phyloP scores from a whole-genome alignment of 2,888 invertebrate species.

The Tipula unca region DNA sequence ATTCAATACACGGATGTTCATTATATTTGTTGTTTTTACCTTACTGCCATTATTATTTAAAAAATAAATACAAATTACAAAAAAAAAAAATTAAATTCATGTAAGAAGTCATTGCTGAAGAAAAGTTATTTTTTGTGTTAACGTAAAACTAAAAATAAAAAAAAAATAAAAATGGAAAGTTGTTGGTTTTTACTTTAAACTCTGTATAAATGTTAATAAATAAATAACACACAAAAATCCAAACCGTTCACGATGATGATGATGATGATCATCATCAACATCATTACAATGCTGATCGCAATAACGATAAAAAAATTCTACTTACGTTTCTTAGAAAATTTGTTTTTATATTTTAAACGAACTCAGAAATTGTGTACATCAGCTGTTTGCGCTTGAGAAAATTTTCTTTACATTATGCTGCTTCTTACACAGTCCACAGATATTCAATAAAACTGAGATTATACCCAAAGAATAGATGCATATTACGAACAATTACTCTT shows the following conservation, averaged over 20 bases:
- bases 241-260: neutral
- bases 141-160: too few relatives aligned
- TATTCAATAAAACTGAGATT: neutral
- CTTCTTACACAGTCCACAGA: neutral
- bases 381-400: neutral
- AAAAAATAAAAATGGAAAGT: neutral
- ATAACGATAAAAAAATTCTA: neutral
- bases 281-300: neutral
- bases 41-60: neutral
- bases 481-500: neutral
- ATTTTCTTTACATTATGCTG: neutral
- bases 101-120: constrained; percentile 8
- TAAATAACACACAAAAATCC: neutral
- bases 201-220: constrained; percentile 1
- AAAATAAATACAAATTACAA: too few relatives aligned
- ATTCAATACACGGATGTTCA: neutral
- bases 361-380: neutral
- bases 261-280: neutral
- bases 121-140: neutral
- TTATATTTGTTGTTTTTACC: neutral
- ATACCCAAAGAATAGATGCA: too few relatives aligned
- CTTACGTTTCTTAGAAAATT: neutral
- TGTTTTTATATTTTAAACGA: neutral
- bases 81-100: neutral
- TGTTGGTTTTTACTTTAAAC: neutral